Evolutionary conservation across 2,113 vertebrate species (phyloP).

Genomic region (Melanocharis versteri): DNA sequence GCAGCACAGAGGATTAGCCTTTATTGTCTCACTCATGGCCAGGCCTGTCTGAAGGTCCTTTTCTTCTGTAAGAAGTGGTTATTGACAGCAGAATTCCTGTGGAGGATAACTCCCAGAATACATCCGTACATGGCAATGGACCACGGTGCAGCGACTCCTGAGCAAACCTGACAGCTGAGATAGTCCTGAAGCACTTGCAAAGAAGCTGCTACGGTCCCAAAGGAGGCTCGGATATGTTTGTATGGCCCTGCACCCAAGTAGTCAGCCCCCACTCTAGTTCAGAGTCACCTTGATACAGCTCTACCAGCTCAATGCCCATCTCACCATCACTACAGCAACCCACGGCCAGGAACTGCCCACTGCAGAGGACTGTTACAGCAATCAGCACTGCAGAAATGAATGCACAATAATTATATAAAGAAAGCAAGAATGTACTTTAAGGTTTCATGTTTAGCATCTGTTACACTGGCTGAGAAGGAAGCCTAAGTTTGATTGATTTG

Average conservation of each 20-base stretch:
- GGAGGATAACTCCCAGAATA: neutral
- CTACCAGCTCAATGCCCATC: neutral
- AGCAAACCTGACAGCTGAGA: neutral
- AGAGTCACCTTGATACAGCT: neutral
- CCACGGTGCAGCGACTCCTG: neutral
- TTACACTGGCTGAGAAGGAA: neutral
- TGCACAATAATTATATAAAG: neutral
- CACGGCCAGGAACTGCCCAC: neutral
- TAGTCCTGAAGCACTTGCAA: neutral
- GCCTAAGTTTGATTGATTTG: neutral
- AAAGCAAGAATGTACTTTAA: neutral
- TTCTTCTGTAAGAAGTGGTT: neutral
- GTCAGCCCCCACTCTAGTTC: neutral
- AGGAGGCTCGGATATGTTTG: neutral
- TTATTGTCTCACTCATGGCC: neutral
- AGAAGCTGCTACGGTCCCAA: neutral
- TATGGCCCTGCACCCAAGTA: neutral
- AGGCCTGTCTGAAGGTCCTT: neutral
- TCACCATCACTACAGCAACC: neutral
- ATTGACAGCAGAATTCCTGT: neutral
- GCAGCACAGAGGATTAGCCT: constrained; percentile 1
- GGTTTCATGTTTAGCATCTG: neutral
- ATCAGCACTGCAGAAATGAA: neutral
- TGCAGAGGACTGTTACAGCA: neutral
- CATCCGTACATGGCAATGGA: neutral